Percentiles rank a stretch among this genome's conserved stretches.
Conservation (phyloP, 1,140 invertebrate genomes). For the Lordiphosa stackelbergi region DNA sequence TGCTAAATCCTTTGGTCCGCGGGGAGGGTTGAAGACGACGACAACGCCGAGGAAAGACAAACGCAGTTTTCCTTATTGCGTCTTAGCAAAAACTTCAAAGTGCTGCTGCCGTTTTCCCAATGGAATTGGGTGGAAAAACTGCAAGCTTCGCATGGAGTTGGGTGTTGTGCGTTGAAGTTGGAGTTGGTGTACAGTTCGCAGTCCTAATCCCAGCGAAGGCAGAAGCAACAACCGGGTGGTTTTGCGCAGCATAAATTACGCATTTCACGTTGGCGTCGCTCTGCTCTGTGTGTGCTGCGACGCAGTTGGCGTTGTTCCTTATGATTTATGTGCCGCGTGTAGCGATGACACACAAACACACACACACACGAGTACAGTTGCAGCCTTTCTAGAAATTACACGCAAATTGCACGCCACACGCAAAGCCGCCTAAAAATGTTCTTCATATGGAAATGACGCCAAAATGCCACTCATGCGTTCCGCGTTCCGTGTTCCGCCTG, state of each 20-base stretch:
- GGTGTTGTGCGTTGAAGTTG: no score
- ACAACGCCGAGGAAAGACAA: slow-evolving; percentile 26
- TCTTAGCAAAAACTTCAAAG: slow-evolving; percentile 48
- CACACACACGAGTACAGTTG: slow-evolving; percentile 22
- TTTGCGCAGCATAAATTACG: slow-evolving; percentile 72
- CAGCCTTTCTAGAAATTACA: slow-evolving; percentile 49
- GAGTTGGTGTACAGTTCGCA: slow-evolving; percentile 20
- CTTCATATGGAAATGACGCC: slow-evolving; percentile 63
- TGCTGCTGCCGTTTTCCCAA: slow-evolving; percentile 20
- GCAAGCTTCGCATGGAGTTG: slow-evolving; percentile 46
- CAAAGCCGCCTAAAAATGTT: slow-evolving; percentile 42
- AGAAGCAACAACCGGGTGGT: slow-evolving; percentile 28
- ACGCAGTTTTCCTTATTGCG: slow-evolving; percentile 68
- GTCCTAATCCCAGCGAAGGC: slow-evolving; percentile 9
- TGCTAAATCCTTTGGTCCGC: slow-evolving; percentile 22
- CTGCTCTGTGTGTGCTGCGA: slow-evolving; percentile 40
- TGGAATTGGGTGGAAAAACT: slow-evolving; percentile 43
- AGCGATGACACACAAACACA: slow-evolving; percentile 57
- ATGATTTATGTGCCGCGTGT: slow-evolving; percentile 70
- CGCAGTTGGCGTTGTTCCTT: slow-evolving; percentile 64
- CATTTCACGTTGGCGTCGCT: slow-evolving; percentile 56
- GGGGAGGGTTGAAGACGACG: slow-evolving; percentile 27
- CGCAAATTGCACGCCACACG: slow-evolving; percentile 74
- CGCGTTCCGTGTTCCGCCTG: slow-evolving; percentile 46
- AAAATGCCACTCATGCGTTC: slow-evolving; percentile 65